A percentile compares a stretch with the other conserved stretches of the same genome.
Evolutionary conservation across 2,797 vertebrate genomes (phyloP).

Genomic region (Sebastes oblongus): DNA sequence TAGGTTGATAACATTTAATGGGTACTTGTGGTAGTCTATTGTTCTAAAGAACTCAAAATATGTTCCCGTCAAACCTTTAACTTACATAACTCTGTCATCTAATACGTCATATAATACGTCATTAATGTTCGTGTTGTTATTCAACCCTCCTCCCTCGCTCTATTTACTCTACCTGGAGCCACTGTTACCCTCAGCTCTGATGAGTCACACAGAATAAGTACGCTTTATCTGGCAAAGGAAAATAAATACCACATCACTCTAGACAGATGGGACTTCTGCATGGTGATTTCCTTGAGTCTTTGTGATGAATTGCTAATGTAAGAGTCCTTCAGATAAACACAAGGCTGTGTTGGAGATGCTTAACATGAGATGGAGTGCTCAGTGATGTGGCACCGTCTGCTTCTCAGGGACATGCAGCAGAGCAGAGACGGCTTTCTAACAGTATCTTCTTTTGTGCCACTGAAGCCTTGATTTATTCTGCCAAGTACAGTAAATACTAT

Average conservation of each 20-base stretch:
- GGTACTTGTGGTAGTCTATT: not conserved
- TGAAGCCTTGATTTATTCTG: conserved; percentile 9
- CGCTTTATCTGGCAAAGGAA: conserved; percentile 21
- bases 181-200: conserved; percentile 24
- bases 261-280: conserved; percentile 18
- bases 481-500: conserved; percentile 31
- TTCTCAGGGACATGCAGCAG: not conserved
- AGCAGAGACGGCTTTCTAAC: not conserved
- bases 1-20: not conserved
- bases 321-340: conserved; percentile 57
- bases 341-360: conserved; percentile 27
- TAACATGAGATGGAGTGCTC: conserved; percentile 18
- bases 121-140: conserved; percentile 10
- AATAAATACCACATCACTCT: conserved; percentile 27
- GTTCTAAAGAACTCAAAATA: not conserved
- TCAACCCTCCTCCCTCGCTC: not conserved
- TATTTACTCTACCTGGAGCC: conserved; percentile 3
- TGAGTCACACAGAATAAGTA: conserved; percentile 36
- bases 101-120: not conserved
- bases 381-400: conserved; percentile 12
- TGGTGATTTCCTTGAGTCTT: conserved; percentile 26
- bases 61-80: not conserved
- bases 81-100: not conserved
- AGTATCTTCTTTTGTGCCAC: not conserved
- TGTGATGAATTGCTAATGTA: conserved; percentile 41